Evolutionary conservation across 2,888 invertebrate genomes (phyloP), one percentile per base, ranked within the genome.

Genomic region (Proisotoma minuta): DNA sequence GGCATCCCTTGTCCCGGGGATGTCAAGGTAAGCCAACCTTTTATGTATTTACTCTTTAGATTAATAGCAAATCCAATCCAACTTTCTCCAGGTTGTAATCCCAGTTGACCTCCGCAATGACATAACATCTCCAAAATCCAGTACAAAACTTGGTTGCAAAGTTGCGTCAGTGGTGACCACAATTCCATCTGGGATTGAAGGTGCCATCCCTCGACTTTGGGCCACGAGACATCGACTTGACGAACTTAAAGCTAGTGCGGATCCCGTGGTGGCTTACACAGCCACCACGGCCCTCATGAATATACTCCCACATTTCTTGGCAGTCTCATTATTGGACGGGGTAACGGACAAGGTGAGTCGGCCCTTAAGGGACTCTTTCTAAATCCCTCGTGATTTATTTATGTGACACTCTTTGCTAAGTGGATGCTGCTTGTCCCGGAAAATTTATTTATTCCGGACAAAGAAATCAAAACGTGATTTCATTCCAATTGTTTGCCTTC

Each of bases 161-260:
- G 75, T 76, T 39, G 76, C 78, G 1, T 75, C 78, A 10, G 77
- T 78, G 2, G 74, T 77, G 18, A 69, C 78, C n/a, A 69, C 75
- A 24, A 76, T 84, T 48, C 83, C 83, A 23, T 79, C 81, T 47
- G 79, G 80, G 68, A 80, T 80, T 1, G 83, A 84, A 74, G 83
- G 82, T n/a, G 80, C 80, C 39, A 81, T 84, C 26, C 83, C 83
- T 1, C 77, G 83, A 26, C 77, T 84, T 2, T 84, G 84, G 84
- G 79, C 79, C 50, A 79, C 82, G 27, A 79, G 82, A 43, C 77
- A 79, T 47, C 75, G 77, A 12, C 78, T 83, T 75, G 79, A 80
- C 53, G 78, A 80, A 43, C 75, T 82, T 57, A 68, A 75, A 67
- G 75, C 75, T 26, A 80, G 81, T n/a, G 78, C 82, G 1, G 80